These are phyloP conservation scores for Nemapogon koenigi DNA, from an alignment of 2,888 invertebrate genomes.

Conservation along the genomic window DNA sequence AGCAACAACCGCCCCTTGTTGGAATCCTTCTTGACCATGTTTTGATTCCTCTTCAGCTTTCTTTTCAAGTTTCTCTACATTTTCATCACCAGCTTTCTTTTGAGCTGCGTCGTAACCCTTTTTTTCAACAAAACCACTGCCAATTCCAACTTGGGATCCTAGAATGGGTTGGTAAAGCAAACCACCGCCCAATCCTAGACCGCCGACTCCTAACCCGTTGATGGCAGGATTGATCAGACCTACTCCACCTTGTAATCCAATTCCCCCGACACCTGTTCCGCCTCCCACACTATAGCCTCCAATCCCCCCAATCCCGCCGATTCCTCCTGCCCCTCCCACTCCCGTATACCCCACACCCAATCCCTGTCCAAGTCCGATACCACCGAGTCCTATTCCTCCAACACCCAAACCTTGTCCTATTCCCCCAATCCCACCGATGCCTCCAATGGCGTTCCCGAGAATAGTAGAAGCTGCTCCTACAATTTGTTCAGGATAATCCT, in stretches of 20 bases:
- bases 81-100: slow-evolving; percentile 62
- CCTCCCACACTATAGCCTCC: slow-evolving; percentile 20
- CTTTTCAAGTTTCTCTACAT: slow-evolving; percentile 59
- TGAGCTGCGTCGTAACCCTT: slow-evolving; percentile 63
- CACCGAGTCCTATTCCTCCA: slow-evolving; percentile 21
- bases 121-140: slow-evolving; percentile 59
- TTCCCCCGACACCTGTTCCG: slow-evolving; percentile 16
- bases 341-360: slow-evolving; percentile 19
- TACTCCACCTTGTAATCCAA: slow-evolving; percentile 20
- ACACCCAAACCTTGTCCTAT: slow-evolving; percentile 25
- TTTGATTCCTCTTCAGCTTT: slow-evolving; percentile 61
- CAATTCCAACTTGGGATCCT: slow-evolving; percentile 34
- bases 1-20: slow-evolving; percentile 59
- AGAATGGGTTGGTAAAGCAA: slow-evolving; percentile 45
- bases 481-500: slow-evolving; percentile 56
- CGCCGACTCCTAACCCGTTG: slow-evolving; percentile 34
- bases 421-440: slow-evolving; percentile 18
- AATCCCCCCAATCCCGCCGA: slow-evolving; percentile 21
- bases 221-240: slow-evolving; percentile 38
- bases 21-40: slow-evolving; percentile 63
- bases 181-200: slow-evolving; percentile 22
- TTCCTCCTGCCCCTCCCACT: slow-evolving; percentile 26
- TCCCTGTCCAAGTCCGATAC: slow-evolving; percentile 7
- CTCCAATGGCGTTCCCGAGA: slow-evolving; percentile 15
- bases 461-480: slow-evolving; percentile 50